Evolutionary conservation across 2,797 vertebrate species (phyloP).

Genomic region (Cygnus olor): DNA sequence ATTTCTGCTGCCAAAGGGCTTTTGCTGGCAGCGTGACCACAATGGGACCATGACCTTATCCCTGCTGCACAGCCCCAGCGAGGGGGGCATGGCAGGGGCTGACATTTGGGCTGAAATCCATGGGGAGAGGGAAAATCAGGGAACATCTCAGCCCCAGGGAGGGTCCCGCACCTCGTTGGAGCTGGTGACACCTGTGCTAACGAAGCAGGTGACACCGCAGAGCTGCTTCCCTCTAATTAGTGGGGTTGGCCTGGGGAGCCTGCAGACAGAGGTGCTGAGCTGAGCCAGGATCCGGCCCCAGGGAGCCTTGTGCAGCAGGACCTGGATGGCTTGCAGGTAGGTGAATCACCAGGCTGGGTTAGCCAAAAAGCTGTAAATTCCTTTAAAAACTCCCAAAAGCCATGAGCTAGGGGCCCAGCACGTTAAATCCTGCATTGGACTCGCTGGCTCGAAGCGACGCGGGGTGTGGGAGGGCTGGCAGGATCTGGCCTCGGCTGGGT

Average conservation of each 20-base stretch:
- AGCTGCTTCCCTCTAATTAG: background rate
- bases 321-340: background rate
- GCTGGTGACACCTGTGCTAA: background rate
- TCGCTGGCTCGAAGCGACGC: rapidly evolving
- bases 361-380: background rate
- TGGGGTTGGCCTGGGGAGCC: background rate
- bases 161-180: too few species aligned
- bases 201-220: rapidly evolving
- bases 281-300: rapidly evolving
- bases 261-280: too few species aligned
- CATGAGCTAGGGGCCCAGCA: background rate
- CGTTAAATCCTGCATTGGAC: rapidly evolving
- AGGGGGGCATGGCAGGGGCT: too few species aligned
- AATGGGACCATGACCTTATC: rapidly evolving
- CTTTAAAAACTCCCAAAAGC: background rate
- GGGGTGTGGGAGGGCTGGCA: background rate
- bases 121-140: too few species aligned
- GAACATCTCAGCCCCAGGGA: too few species aligned
- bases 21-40: background rate
- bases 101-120: too few species aligned
- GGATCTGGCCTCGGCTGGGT: too few species aligned
- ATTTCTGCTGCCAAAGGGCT: background rate
- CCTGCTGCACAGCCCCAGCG: too few species aligned
- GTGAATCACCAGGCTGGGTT: background rate
- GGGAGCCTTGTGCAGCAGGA: background rate